Evolutionary conservation across 2,888 invertebrate species (phyloP), one percentile per base, ranked within the genome.

Genomic region (Geophilus truncorum): DNA sequence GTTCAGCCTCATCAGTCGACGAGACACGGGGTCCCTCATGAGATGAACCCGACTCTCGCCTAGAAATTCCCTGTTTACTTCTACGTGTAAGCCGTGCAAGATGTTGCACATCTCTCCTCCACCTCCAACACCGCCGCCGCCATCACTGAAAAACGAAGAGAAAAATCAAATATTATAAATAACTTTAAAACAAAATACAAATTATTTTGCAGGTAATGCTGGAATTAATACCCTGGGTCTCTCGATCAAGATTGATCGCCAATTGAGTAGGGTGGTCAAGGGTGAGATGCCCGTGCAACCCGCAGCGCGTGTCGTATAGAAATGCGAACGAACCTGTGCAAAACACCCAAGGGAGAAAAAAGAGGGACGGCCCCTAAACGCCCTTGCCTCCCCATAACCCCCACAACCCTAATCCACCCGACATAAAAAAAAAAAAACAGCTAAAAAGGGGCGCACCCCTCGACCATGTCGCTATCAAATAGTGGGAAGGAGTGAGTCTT

Each of bases 61-160:
- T 34, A 40, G n/a, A 34, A 80, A 36, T 75, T 80, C 80, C 12
- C 23, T 34, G 75, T 80, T 75, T 34, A 80, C 28, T 75, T 80
- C 80, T 36, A 80, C 80, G 34, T 75, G 70, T n/a, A 80, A 34
- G 25, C 36, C 34, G 75, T 76, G 80, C 70, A 80, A 21, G 23
- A 80, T 51, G 76, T 80, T 75, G 75, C 80, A 80, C 80, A 80
- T 80, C 5, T 9, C 79, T 21, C 80, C 80, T 36, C 28, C 75
- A 34, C 76, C 78, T 21, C 78, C 78, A 34, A 25, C 75, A 34
- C 76, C 78, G 40, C 78, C 78, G 70, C 36, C 78, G 40, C 78
- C 78, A 78, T 78, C 78, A 78, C 78, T 78, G 12, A 78, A 78
- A 78, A 78, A 21, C 18, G 4, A 2, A 45, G n/a, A 45, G 9